These are phyloP conservation scores for Nyctibius grandis DNA, from an alignment of 2,797 vertebrate genomes.

Conservation along the genomic window DNA sequence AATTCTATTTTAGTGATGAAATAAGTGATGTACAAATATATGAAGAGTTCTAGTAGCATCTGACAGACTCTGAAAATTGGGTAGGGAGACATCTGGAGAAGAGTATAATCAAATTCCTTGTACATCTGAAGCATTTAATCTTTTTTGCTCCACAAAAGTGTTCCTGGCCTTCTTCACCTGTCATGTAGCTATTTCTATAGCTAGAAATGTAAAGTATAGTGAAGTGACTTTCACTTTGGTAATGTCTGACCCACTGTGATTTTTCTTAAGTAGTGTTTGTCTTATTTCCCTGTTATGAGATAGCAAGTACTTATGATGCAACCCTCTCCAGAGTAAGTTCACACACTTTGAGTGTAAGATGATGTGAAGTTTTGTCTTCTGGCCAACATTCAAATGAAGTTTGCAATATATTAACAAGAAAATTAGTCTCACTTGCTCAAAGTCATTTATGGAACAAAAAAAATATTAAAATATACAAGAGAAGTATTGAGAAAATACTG, in stretches of 20 bases:
- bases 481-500: not conserved
- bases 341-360: rapidly evolving
- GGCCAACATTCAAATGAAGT: not conserved
- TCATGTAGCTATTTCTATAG: not conserved
- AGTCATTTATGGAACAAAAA: not conserved
- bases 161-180: not conserved
- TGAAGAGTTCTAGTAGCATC: not conserved
- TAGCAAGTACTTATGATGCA: not conserved
- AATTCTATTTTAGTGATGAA: not conserved
- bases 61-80: not conserved
- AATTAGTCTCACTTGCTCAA: not conserved
- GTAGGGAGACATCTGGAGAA: not conserved
- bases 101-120: not conserved
- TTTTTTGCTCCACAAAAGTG: not conserved
- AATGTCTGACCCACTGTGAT: not conserved
- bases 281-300: not conserved
- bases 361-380: not conserved
- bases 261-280: not conserved
- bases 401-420: not conserved
- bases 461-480: not conserved
- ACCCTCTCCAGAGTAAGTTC: not conserved
- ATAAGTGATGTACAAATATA: not conserved
- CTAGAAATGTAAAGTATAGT: not conserved
- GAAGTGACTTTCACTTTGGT: not conserved
- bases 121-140: not conserved